Evolutionary conservation across 2,888 invertebrate species (phyloP), one percentile per base, ranked within the genome.

Genomic region (Griposia aprilina): DNA sequence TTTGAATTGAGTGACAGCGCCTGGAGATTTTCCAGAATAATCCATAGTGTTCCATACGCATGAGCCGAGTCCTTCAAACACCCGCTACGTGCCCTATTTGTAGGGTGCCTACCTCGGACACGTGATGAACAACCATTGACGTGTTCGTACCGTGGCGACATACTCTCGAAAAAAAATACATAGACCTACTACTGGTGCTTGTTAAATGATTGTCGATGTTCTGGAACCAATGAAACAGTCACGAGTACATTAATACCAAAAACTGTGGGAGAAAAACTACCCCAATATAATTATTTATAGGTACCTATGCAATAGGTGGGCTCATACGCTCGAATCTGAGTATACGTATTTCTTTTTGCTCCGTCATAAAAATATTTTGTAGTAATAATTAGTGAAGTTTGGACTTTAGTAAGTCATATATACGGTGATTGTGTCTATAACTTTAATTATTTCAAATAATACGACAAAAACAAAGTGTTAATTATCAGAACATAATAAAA

Each of bases 1-100:
- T 93, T 93, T 90, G 91, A 92, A 92, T 94, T 93, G 93, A 93
- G 85, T 92, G 93, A 93, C 94, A 91, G 92, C 87, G 74, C 72
- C 76, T 84, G 90, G 90, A 88, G 88, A 90, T 90, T 91, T 92
- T 92, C 92, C 93, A 93, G 91, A 92, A 93, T 91, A 91, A 88
- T 90, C 86, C 75, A 73, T 59, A 59, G n/a, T 74, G 45, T 72
- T 80, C 78, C 83, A 82, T 84, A 83, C 62, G 63, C 70, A 86
- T 84, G 73, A 74, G 76, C n/a, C n/a, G 68, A 87, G 85, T 83
- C 88, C 89, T 88, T 84, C 89, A 82, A 80, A 80, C 77, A 83
- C 72, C 84, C 89, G 82, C 85, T 81, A 82, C 76, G 50, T 78
- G 85, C 73, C 78, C 90, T 80, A 82, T 65, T 84, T 81, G 62